Evolutionary conservation across 2,113 vertebrate genomes (phyloP), one percentile per base, ranked within the genome.

Genomic region (Canis aureus): DNA sequence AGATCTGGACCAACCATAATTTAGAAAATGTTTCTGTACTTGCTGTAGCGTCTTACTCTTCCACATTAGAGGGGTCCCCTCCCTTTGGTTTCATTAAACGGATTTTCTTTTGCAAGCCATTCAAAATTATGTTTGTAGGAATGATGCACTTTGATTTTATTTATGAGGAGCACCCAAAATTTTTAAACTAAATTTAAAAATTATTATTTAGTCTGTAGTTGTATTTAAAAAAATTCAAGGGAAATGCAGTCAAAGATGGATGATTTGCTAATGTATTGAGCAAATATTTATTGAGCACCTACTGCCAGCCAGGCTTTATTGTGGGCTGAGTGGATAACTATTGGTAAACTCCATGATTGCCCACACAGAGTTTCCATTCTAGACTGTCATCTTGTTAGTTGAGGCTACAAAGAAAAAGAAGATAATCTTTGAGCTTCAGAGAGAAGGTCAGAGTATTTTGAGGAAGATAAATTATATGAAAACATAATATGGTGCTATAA

Each of bases 181-280:
- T 79, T 67, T 81, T 86, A 89, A 76, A 93, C 8, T 91, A 20
- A 81, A 95, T 96, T 89, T 32, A 55, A 94, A 74, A 94, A 71
- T 35, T 76, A 49, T 83, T 94, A 74, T 66, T 95, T 90, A 92
- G 10, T 76, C 27, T 59, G 11, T 55, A 85, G 9, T 80, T 89
- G 94, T 86, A 51, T 85, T 95, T 15, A 81, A 49, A 87, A 90
- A 27, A 3, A 95, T 67, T 80, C 35, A 57, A 67, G 43, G 74
- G 43, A 91, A 79, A 78, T 23, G 25, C 23, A 73, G 11, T 90
- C 19, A 93, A 43, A 80, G 16, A 57, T 64, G 51, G 35, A 38
- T 91, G 32, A 59, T 55, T 32, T 7, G 76, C 53, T 91, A 81
- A 78, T 57, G 35, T 57, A 15, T 66, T 89, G 3, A 85, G 20